Evolutionary conservation across 2,888 invertebrate species (phyloP).

Genomic region (Phania funesta): DNA sequence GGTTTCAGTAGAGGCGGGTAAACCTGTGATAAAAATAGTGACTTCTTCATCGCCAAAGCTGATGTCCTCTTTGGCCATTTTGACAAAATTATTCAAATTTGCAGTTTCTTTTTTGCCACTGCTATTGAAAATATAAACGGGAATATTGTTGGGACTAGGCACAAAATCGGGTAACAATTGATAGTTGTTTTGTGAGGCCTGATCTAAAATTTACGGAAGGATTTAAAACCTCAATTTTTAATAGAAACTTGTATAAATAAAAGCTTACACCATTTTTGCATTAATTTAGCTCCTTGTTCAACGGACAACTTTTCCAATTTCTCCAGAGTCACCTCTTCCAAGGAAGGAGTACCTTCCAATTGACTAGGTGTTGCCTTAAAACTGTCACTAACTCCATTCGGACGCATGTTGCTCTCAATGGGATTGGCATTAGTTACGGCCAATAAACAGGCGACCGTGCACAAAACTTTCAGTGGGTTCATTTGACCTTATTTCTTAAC

Average conservation of each 20-base stretch:
- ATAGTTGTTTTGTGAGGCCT: slow-evolving; percentile 71
- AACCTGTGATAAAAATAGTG: slow-evolving; percentile 75
- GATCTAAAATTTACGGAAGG: slow-evolving; percentile 64
- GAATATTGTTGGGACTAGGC: slow-evolving; percentile 74
- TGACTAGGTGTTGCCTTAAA: slow-evolving; percentile 71
- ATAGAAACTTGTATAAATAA: not conserved
- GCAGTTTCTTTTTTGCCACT: slow-evolving; percentile 72
- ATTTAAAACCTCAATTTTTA: not conserved
- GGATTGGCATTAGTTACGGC: slow-evolving; percentile 67
- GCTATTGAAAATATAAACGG: slow-evolving; percentile 72
- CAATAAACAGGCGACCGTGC: slow-evolving; percentile 71
- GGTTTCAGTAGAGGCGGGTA: slow-evolving; percentile 70
- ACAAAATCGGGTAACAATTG: slow-evolving; percentile 72
- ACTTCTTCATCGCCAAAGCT: slow-evolving; percentile 75
- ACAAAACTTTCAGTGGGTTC: slow-evolving; percentile 72
- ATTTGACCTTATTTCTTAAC: slow-evolving; percentile 61
- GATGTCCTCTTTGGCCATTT: slow-evolving; percentile 70
- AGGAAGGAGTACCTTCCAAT: slow-evolving; percentile 71
- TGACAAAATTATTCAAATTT: slow-evolving; percentile 71
- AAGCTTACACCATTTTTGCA: slow-evolving; percentile 73
- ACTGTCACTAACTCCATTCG: slow-evolving; percentile 27
- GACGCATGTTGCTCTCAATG: slow-evolving; percentile 39
- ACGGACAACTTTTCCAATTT: slow-evolving; percentile 72
- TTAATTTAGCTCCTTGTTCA: slow-evolving; percentile 72
- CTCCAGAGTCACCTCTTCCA: slow-evolving; percentile 72